Conservation (phyloP, 1,140 invertebrate species). For the Laodelphax striatellus region DNA sequence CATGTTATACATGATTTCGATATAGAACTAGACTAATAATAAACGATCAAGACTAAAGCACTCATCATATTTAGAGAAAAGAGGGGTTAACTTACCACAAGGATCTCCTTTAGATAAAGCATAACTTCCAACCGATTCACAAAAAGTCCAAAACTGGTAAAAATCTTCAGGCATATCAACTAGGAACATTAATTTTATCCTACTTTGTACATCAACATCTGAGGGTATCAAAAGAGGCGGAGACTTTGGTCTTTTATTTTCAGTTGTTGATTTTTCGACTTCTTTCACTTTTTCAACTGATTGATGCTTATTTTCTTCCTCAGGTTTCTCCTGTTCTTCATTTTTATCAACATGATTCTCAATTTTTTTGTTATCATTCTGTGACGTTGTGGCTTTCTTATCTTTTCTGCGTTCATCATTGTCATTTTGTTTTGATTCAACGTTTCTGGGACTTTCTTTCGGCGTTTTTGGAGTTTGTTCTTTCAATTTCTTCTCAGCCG, state of each 20-base stretch:
- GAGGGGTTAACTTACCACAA: slow-evolving; percentile 27
- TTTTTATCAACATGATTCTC: no score
- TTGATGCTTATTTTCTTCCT: no score
- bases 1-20: no score
- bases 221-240: not conserved
- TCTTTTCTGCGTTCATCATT: no score
- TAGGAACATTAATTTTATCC: slow-evolving; percentile 61
- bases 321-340: no score
- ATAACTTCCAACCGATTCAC: slow-evolving; percentile 32
- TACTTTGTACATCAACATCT: not conserved
- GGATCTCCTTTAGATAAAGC: slow-evolving; percentile 45
- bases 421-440: not conserved
- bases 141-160: slow-evolving; percentile 73
- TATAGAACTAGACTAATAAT: no score
- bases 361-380: no score
- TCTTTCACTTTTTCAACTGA: no score
- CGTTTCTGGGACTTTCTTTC: not conserved
- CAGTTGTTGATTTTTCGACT: not conserved
- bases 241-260: not conserved
- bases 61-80: no score
- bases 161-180: slow-evolving; percentile 84
- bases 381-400: no score
- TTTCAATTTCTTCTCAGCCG: not conserved
- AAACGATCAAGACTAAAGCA: no score
- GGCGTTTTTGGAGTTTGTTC: not conserved